A percentile compares a stretch with the other conserved stretches of the same genome.
phyloP scores from a whole-genome alignment of 1,140 invertebrate species.

The Colletes latitarsis region DNA sequence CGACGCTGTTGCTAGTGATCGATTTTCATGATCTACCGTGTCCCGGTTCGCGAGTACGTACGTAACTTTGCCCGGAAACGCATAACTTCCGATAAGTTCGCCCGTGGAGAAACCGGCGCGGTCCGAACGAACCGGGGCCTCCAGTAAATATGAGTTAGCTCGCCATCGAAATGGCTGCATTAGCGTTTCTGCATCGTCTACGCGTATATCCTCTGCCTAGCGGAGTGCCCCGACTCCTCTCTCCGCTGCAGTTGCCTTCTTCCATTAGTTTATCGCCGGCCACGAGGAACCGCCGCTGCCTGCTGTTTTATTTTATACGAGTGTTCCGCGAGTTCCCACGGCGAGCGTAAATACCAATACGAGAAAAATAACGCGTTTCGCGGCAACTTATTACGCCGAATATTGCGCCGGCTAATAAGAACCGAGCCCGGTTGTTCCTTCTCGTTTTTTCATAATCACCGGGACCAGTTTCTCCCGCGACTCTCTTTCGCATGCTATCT shows the following conservation, averaged over 20 bases:
- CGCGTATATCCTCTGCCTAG: background rate
- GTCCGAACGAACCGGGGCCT: background rate
- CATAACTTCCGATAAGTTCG: constrained; percentile 50
- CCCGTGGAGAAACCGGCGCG: constrained; percentile 12
- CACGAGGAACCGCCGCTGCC: background rate
- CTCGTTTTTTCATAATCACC: constrained; percentile 33
- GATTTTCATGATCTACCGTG: constrained; percentile 32
- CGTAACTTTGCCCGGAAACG: constrained; percentile 28
- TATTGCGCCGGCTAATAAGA: constrained; percentile 45
- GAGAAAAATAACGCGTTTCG: constrained; percentile 26
- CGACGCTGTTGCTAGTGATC: background rate
- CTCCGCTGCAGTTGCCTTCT: background rate
- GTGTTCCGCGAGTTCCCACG: constrained; percentile 12
- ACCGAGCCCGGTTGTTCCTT: background rate
- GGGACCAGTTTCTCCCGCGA: background rate
- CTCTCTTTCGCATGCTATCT: background rate
- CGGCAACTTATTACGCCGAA: constrained; percentile 43
- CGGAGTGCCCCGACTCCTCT: background rate
- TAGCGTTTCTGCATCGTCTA: constrained; percentile 27
- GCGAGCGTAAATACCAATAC: constrained; percentile 37
- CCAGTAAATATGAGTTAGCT: constrained; percentile 43
- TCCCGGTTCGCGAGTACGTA: background rate
- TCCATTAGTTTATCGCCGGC: constrained; percentile 10
- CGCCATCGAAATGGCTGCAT: constrained; percentile 44
- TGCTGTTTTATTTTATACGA: constrained; percentile 10